These are phyloP conservation scores for Lepus americanus DNA, from an alignment of 2,113 vertebrate genomes.

Conservation along the genomic window DNA sequence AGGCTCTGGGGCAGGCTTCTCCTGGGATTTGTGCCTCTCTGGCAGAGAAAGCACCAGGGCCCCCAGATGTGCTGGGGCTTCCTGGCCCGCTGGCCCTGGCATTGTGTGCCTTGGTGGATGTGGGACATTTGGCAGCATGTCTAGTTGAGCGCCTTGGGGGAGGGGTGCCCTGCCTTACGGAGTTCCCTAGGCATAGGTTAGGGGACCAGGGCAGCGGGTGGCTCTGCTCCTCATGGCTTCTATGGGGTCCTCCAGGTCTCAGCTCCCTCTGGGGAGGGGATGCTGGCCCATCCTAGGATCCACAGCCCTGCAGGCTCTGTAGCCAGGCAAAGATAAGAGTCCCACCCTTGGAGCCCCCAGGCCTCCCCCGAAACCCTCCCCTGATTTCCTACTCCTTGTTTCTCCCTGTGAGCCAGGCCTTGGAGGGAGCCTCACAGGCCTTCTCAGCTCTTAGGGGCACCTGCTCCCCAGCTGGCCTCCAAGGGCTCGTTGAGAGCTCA, in stretches of 20 bases:
- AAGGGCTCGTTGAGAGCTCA: conserved; percentile 21
- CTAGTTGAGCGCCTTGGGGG: not conserved
- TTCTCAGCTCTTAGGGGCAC: not conserved
- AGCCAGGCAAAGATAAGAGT: not conserved
- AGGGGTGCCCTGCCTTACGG: not conserved
- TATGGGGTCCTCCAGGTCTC: not conserved
- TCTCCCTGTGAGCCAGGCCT: not conserved
- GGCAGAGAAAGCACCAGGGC: not conserved
- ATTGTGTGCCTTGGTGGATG: not conserved
- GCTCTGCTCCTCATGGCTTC: not conserved
- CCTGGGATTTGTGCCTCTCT: not conserved
- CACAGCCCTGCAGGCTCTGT: not conserved
- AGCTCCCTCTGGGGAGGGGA: not conserved
- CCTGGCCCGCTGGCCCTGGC: not conserved
- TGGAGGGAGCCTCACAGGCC: not conserved
- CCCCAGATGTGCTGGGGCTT: not conserved
- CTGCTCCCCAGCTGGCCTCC: not conserved
- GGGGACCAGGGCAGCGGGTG: too few species aligned
- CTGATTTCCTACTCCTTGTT: not conserved
- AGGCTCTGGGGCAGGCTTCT: not conserved
- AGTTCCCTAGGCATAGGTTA: not conserved
- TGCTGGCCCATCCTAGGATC: not conserved
- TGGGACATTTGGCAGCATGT: not conserved
- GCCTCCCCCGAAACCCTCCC: not conserved
- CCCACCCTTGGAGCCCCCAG: not conserved